Base-by-base conservation (phyloP, 1,140 invertebrate genomes). In the Listronotus bonariensis region DNA sequence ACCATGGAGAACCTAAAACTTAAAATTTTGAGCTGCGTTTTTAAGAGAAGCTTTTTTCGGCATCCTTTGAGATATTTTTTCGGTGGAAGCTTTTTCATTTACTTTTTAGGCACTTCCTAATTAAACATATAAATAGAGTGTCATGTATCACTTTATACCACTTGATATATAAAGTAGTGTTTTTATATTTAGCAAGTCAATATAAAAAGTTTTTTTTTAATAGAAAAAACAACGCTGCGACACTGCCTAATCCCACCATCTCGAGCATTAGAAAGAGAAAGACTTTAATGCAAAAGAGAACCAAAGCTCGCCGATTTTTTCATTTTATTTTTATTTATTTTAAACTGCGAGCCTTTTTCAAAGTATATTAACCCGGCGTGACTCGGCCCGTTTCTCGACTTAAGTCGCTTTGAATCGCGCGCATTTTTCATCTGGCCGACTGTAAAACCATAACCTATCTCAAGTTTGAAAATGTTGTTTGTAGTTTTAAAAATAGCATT, bases 381-480 rank as follows among this genome's bases (percentile, higher is more conserved):
- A 60, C 38, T 61, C 73, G 69, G 64, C 26, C 57, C 40, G 40
- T 17, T 46, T n/a, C 6, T 41, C 34, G 65, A 15, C 49, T 41
- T 65, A 48, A 58, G 41, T 65, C 64, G 42, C 61, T 66, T 64
- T 65, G 41, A 38, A 31, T 43, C 36, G 31, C 38, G 41, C 49
- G 11, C 31, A 18, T 54, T 42, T 36, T 59, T 68, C 63, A 63
- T 45, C 52, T 69, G 71, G 66, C 65, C 71, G 53, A 67, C 67
- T 72, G 73, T 67, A 71, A 61, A 72, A 68, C 71, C 71, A 74
- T 74, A 74, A 74, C 73, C 73, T 74, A 74, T 73, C 71, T 72
- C 64, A 72, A 74, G 63, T 73, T 72, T 72, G 72, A 74, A 74
- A 74, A 73, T 74, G 73, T 74, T 74, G 71, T 69, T 74, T 69